A percentile compares a stretch with the other conserved stretches of the same genome.
Evolutionary conservation across 2,797 vertebrate genomes (phyloP).

Genomic region (Moxostoma hubbsi): DNA sequence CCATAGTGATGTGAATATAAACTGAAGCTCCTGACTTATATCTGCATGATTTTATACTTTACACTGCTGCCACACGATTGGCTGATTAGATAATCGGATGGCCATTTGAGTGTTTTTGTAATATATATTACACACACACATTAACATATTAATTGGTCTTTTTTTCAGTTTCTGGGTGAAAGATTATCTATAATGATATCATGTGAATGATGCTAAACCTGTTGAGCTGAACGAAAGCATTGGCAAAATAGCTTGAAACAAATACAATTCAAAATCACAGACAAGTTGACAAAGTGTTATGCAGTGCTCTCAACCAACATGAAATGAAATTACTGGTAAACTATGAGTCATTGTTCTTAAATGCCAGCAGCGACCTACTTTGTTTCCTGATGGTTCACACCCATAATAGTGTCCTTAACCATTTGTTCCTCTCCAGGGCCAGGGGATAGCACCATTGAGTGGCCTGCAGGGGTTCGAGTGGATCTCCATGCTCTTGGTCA

Average conservation of each 20-base stretch:
- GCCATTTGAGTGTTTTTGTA: too few species aligned
- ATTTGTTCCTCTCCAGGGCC: slow-evolving; percentile 17
- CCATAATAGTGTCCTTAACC: slow-evolving; percentile 2
- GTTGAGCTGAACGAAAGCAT: not conserved
- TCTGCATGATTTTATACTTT: too few species aligned
- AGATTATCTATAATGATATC: too few species aligned
- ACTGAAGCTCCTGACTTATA: too few species aligned
- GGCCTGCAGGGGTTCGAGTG: slow-evolving; percentile 15
- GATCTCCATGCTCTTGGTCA: slow-evolving; percentile 44
- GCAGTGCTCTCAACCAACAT: not conserved
- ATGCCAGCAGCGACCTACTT: not conserved
- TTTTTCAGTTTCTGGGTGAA: too few species aligned
- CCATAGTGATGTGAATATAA: too few species aligned
- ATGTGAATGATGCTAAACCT: too few species aligned
- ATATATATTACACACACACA: too few species aligned
- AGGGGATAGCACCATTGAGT: not conserved
- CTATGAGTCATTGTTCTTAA: slow-evolving; percentile 29
- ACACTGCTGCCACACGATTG: too few species aligned
- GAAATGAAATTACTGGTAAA: slow-evolving; percentile 18
- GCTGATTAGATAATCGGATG: too few species aligned
- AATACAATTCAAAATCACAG: not conserved
- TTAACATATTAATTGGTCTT: too few species aligned
- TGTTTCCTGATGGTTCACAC: slow-evolving; percentile 3
- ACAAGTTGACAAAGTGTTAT: not conserved
- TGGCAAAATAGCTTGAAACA: not conserved